Base-by-base conservation (phyloP, 2,113 vertebrate genomes). In the Tetraodon nigroviridis region DNA sequence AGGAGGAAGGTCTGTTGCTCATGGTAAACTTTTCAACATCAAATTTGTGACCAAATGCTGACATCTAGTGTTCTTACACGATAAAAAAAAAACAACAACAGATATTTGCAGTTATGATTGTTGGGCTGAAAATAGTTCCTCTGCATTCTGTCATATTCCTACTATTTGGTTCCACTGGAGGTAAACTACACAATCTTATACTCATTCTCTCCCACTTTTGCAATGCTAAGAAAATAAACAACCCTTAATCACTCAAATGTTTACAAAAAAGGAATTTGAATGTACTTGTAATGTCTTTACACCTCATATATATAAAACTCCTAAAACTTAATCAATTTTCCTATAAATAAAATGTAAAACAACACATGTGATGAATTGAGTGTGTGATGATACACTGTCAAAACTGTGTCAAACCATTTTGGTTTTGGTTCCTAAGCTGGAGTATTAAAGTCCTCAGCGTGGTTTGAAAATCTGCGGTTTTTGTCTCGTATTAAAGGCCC, bases 21-120 rank as follows among this genome's bases (percentile, higher is more conserved):
- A 37, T 27, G 32, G 32, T 37, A 37, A 37, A 37, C 32, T 45
- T 15, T 8, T n/a, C n/a, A 20, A 0, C 17, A 17, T 65, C 52
- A 61, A 22, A 53, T 67, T 47, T 68, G 18, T 58, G 67, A 55
- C 57, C 61, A 7, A 67, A 73, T 41, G 44, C 67, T 76, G 80
- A 69, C 80, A 52, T 67, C 80, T 80, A 44, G 65, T 76, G 80
- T 67, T 55, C 11, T 61, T 37, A 14, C 2, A 27, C 5, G 32
- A 11, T 60, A 67, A 10, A 55, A 60, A 62, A 69, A 55, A 52
- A 64, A 61, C 5, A 44, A 3, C 42, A 44, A 46, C 44, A 17
- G 10, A 17, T 46, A 11, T 12, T 11, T 11, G 32, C 10, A 1
- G 32, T 37, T 37, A 12, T 37, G 32, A 37, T 7, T 37, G 32